Base-by-base conservation (phyloP, 2,888 invertebrate species). In the Eulithis prunata region DNA sequence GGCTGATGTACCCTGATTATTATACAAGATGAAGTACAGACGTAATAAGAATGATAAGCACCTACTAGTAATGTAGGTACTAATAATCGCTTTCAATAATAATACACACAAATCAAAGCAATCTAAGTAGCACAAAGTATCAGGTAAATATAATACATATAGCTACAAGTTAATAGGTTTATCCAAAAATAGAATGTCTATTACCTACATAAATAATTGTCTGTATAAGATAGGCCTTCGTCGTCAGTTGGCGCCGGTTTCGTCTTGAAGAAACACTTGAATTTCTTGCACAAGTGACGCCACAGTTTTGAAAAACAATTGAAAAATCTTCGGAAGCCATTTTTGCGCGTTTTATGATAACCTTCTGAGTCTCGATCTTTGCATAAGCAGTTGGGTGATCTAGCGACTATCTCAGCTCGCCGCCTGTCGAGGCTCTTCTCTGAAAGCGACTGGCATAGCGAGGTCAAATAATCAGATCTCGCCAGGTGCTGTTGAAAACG, bases 131-230 rank as follows among this genome's bases (percentile, higher is more conserved):
- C 32, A 47, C 58, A 54, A 38, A 41, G 47, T 55, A 54, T 53
- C 47, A 69, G 61, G 65, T 67, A 64, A 28, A 21, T 49, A 49
- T 10, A 49, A 21, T 21, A 49, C 11, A 21, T 49, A 10, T 49
- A 10, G 21, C 11, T 49, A 49, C 49, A 11, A 21, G 7, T 38
- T 13, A 55, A 59, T 61, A 70, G 60, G 47, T 68, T 64, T 36
- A 70, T 65, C 51, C 60, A 62, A 65, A 67, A 61, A 67, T 70
- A 76, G 73, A 71, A 72, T 51, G 72, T 72, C 72, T 79, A 83
- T 85, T 87, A 90, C 90, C 82, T 87, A 91, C 90, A 84, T 85
- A 89, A 74, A 80, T 90, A 90, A 70, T 66, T 71, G 52, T 70
- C 69, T 32, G 82, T 80, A 64, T 79, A 84, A 70, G 68, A 80